Evolutionary conservation across 2,888 invertebrate species (phyloP), one percentile per base, ranked within the genome.

Genomic region (Holacanthella duospinosa): DNA sequence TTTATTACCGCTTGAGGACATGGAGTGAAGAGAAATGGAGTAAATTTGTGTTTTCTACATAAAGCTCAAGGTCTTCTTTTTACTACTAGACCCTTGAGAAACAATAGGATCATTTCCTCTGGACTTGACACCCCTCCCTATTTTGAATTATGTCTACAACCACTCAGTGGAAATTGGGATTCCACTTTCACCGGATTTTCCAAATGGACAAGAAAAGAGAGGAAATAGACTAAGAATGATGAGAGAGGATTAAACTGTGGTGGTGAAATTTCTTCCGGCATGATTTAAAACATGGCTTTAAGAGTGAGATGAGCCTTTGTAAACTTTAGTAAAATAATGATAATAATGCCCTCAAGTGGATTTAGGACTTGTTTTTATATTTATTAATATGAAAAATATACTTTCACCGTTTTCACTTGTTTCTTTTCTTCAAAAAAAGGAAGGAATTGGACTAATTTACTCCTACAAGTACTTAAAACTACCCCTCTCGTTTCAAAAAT

Each of bases 1-100:
- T 48, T 48, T 48, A 48, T 48, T 48, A 48, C 48, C 48, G 48
- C 48, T 48, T 4, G 12, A 48, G 21, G 48, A 48, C 48, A 48
- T 16, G 12, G 12, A 21, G 36, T 6, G 36, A 36, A 36, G 9
- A n/a, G n/a, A 36, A 6, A 36, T 36, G 36, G 9, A 36, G 36
- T 9, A 48, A 48, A 21, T 48, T 9, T 21, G n/a, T n/a, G 16
- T 48, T 9, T 21, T n/a, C 48, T 48, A 4, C 48, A 48, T 16
- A 21, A 48, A 48, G 21, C 48, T 48, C 21, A 48, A 21, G 19
- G 12, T 21, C 48, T 48, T 36, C 9, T n/a, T n/a, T n/a, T n/a
- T n/a, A 16, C 6, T 12, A 36, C 6, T 36, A 36, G 9, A 36
- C 9, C 36, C 36, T 6, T 48, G 19, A 48, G 21, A 21, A 48